Evolutionary conservation across 2,113 vertebrate genomes (phyloP).

Genomic region (Grallaria varia): DNA sequence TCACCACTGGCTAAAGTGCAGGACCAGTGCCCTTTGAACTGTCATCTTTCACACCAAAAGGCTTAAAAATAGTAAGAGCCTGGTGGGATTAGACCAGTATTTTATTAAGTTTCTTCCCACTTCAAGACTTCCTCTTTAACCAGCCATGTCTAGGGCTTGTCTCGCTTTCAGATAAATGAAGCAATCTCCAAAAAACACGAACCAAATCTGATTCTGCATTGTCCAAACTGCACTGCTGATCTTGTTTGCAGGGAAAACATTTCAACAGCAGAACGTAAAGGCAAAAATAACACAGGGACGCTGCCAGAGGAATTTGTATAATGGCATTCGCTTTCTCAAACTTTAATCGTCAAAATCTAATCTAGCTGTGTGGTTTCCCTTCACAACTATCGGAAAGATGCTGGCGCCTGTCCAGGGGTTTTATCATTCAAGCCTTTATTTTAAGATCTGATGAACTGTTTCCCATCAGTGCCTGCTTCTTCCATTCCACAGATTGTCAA

Average conservation of each 20-base stretch:
- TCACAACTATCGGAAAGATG: neutral
- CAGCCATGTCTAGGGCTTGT: neutral
- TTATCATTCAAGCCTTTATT: neutral
- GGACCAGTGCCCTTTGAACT: neutral
- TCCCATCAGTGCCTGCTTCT: neutral
- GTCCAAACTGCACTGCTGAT: neutral
- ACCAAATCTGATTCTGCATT: neutral
- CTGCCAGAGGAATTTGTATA: neutral
- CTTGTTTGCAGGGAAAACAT: neutral
- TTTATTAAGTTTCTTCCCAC: neutral
- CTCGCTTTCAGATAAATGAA: neutral
- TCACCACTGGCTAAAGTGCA: neutral
- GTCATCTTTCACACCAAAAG: neutral
- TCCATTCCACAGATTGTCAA: neutral
- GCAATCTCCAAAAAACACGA: neutral
- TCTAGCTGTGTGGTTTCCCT: neutral
- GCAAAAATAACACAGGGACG: neutral
- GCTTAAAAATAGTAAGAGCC: neutral
- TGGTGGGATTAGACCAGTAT: neutral
- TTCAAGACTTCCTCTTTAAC: slow-evolving; percentile 9
- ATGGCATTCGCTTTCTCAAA: neutral
- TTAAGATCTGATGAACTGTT: neutral
- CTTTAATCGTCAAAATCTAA: neutral
- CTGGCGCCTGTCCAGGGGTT: neutral
- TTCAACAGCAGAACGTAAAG: neutral